Evolutionary conservation across 2,888 invertebrate species (phyloP), one percentile per base, ranked within the genome.

Genomic region (Megastigmus dorsalis): DNA sequence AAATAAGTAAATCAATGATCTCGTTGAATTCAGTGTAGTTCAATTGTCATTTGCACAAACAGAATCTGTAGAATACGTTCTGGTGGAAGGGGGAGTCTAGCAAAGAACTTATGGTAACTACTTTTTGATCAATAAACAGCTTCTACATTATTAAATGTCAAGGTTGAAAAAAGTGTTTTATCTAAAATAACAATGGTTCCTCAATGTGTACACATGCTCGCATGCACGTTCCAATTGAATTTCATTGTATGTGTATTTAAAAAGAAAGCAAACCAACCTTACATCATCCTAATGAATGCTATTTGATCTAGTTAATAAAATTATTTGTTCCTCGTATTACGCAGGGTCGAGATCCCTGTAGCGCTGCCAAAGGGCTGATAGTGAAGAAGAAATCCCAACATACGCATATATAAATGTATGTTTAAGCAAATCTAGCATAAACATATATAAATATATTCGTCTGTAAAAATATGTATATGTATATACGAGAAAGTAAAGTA

Each of bases 331-430:
- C 81, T 82, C 78, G 75, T 78, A 77, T 80, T 63, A 79, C 78
- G 68, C 78, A 75, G 78, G 75, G 75, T 73, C 65, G 69, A 76
- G 48, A 66, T 76, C 78, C 73, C 79, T 80, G 80, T 80, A 82
- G 80, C 78, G 83, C 83, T 84, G 84, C 84, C 85, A 84, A 85
- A 83, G 81, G 83, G 82, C 82, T 80, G 45, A 68, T 79, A 81
- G 78, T 82, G 77, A 82, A 50, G 36, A 73, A 48, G 20, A 50
- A 43, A 74, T 59, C 33, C 30, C 36, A 55, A 71, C 65, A 50
- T 59, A 15, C 33, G 59, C 77, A 65, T 67, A 78, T 68, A 48
- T 68, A 48, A 60, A 69, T 45, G 9, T 54, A 67, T 69, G 74
- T 66, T 65, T 52, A 59, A 36, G 13, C 36, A 63, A 78, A 74